These are phyloP conservation scores for Solea solea DNA, from an alignment of 2,113 vertebrate species.

Conservation along the genomic window DNA sequence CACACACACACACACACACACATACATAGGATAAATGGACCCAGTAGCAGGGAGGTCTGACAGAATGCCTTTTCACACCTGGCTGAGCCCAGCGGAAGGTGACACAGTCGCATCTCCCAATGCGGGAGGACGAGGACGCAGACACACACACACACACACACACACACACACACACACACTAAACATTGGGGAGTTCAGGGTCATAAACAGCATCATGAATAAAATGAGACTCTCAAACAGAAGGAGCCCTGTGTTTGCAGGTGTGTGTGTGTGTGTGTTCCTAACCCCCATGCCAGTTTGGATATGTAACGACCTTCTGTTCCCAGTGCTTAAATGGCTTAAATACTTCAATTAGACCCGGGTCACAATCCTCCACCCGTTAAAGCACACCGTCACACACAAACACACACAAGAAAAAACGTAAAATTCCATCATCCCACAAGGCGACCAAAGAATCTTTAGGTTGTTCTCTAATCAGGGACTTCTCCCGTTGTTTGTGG, in stretches of 20 bases:
- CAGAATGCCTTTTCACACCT: slow-evolving; percentile 88
- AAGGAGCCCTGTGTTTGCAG: slow-evolving; percentile 63
- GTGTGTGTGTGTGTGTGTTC: slow-evolving; percentile 58
- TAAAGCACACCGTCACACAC: slow-evolving; percentile 71
- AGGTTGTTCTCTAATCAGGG: not conserved
- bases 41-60: slow-evolving; percentile 82
- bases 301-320: slow-evolving; percentile 82
- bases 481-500: slow-evolving; percentile 21
- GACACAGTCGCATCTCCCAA: slow-evolving; percentile 83
- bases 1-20: slow-evolving; percentile 45
- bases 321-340: slow-evolving; percentile 82
- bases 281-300: slow-evolving; percentile 80
- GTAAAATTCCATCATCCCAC: slow-evolving; percentile 22
- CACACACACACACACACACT: slow-evolving; percentile 33
- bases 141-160: slow-evolving; percentile 39
- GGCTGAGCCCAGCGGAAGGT: slow-evolving; percentile 84
- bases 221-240: slow-evolving; percentile 81
- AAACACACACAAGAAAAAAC: slow-evolving; percentile 38
- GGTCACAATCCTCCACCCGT: slow-evolving; percentile 83
- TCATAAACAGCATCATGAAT: slow-evolving; percentile 83
- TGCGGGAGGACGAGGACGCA: slow-evolving; percentile 48
- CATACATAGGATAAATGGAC: slow-evolving; percentile 74
- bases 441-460: slow-evolving; percentile 1
- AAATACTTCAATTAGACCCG: slow-evolving; percentile 84
- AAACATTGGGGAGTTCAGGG: slow-evolving; percentile 80